Percentiles rank a stretch among this genome's conserved stretches.
Evolutionary conservation across 2,113 vertebrate species (phyloP).

Genomic region (Perccottus glenii): DNA sequence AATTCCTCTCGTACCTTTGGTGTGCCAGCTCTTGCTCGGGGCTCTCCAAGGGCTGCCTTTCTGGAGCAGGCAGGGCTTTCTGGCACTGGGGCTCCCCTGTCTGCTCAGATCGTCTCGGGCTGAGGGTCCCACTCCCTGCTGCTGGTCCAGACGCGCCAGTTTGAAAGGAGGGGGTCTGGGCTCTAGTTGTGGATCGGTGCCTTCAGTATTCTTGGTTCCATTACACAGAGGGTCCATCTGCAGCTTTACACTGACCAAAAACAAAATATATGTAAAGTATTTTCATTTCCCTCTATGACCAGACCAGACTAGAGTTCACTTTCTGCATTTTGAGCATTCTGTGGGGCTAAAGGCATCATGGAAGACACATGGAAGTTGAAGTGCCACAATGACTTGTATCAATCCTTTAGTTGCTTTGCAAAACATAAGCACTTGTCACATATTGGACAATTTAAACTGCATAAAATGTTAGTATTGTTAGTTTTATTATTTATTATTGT

Average conservation of each 20-base stretch:
- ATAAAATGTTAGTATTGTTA: too few relatives aligned
- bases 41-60: slow-evolving; percentile 82
- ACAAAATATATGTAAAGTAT: background rate
- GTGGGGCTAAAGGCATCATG: too few relatives aligned
- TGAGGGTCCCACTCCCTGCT: slow-evolving; percentile 83
- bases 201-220: slow-evolving; percentile 91
- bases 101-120: slow-evolving; percentile 84
- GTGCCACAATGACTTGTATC: too few relatives aligned
- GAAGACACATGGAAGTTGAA: too few relatives aligned
- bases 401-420: too few relatives aligned
- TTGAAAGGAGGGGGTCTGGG: slow-evolving; percentile 91
- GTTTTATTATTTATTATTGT: too few relatives aligned
- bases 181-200: slow-evolving; percentile 87
- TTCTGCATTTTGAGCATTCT: too few relatives aligned
- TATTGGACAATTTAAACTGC: too few relatives aligned
- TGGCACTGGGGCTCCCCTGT: slow-evolving; percentile 89
- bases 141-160: slow-evolving; percentile 89
- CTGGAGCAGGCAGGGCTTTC: slow-evolving; percentile 86
- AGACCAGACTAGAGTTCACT: too few relatives aligned
- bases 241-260: slow-evolving; percentile 46
- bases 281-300: too few relatives aligned
- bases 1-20: slow-evolving; percentile 83
- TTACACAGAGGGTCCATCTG: slow-evolving; percentile 94
- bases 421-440: too few relatives aligned
- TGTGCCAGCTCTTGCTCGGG: slow-evolving; percentile 88